A percentile compares a stretch with the other conserved stretches of the same genome.
Evolutionary conservation across 2,113 vertebrate genomes (phyloP).

Genomic region (Helogale parvula): DNA sequence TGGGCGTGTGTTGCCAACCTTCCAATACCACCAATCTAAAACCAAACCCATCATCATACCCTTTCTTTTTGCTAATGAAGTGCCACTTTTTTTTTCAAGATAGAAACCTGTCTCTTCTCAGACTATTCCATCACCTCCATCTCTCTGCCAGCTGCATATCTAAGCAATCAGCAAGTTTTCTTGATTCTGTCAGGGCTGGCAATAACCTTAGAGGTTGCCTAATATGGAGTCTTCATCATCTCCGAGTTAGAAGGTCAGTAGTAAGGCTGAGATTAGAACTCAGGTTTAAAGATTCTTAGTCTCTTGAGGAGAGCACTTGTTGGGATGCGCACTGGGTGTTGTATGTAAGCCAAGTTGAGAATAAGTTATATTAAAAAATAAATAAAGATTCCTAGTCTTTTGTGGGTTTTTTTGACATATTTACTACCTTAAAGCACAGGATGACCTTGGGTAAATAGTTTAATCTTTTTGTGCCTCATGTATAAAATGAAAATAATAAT

Average conservation of each 20-base stretch:
- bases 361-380: too few species aligned
- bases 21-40: neutral
- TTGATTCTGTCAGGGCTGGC: neutral
- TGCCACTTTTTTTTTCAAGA: neutral
- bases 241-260: neutral
- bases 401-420: too few species aligned
- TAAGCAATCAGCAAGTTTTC: neutral
- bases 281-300: neutral
- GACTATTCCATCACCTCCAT: neutral
- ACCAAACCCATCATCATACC: neutral
- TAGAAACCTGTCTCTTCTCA: neutral
- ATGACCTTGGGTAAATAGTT: slow-evolving; percentile 9
- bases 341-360: too few species aligned
- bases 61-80: neutral
- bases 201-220: neutral
- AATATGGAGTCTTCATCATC: neutral
- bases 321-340: too few species aligned
- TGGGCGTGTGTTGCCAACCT: neutral
- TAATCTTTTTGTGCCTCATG: neutral
- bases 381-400: too few species aligned
- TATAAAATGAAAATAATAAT: neutral
- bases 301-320: too few species aligned
- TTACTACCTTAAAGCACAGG: neutral
- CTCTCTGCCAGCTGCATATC: neutral
- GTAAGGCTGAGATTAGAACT: neutral